These are phyloP conservation scores for Stenopsyche tienmushanensis DNA, from an alignment of 1,140 invertebrate species.

Conservation along the genomic window DNA sequence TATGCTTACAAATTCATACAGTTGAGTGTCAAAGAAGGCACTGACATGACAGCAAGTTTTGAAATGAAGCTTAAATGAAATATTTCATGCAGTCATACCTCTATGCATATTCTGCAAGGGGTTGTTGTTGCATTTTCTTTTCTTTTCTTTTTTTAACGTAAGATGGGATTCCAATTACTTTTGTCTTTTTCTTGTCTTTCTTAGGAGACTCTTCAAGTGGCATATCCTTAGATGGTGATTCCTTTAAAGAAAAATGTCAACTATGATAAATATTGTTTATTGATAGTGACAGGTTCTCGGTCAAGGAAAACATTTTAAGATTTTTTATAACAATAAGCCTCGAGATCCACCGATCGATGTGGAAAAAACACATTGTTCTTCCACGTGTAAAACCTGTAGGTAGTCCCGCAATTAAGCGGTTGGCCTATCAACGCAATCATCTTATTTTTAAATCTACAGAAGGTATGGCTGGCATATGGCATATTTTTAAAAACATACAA, in stretches of 20 bases:
- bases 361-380: no score
- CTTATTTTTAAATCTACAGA: no score
- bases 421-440: no score
- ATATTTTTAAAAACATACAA: no score
- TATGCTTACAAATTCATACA: background rate
- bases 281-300: no score
- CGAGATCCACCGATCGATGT: background rate
- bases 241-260: constrained; percentile 52
- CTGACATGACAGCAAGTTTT: background rate
- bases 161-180: constrained; percentile 87
- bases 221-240: constrained; percentile 83
- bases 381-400: no score
- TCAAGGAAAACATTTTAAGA: no score
- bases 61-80: background rate
- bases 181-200: constrained; percentile 94
- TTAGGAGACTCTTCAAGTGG: constrained; percentile 89
- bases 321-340: no score
- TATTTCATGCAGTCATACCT: constrained; percentile 42
- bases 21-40: background rate
- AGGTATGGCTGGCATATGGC: no score
- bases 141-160: constrained; percentile 95
- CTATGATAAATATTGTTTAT: background rate
- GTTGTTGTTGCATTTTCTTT: constrained; percentile 76
- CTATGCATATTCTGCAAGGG: constrained; percentile 53
- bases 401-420: no score